These are phyloP conservation scores for Rhagophthalmus giganteus DNA, from an alignment of 2,888 invertebrate species.

Conservation along the genomic window DNA sequence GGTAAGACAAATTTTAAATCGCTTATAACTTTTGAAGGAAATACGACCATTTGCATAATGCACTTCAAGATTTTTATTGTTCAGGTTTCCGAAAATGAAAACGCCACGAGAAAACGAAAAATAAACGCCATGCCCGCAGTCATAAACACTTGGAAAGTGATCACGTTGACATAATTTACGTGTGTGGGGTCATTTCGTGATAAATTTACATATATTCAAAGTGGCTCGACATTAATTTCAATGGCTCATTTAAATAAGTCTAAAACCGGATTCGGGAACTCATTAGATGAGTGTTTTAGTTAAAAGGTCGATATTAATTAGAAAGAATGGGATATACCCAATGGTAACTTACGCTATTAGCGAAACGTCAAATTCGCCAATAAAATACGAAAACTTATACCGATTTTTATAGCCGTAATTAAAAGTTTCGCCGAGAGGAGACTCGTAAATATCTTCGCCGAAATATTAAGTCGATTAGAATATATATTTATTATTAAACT, in stretches of 20 bases:
- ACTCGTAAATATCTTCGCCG: no score
- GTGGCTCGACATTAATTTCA: conserved; percentile 42
- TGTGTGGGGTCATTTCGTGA: conserved; percentile 33
- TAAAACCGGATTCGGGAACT: conserved; percentile 43
- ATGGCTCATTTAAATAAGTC: conserved; percentile 43
- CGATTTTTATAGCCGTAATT: no score
- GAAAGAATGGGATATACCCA: conserved; percentile 37
- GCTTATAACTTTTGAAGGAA: neutral
- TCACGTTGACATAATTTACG: conserved; percentile 30
- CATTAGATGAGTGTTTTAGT: conserved; percentile 42
- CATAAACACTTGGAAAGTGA: conserved; percentile 8
- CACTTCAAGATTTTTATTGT: conserved; percentile 9
- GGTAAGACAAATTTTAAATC: conserved; percentile 46
- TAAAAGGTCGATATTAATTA: conserved; percentile 42
- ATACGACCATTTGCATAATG: conserved; percentile 7
- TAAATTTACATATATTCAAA: conserved; percentile 41
- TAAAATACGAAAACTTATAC: no score
- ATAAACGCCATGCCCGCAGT: conserved; percentile 1
- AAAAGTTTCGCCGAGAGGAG: no score
- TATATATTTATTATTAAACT: no score
- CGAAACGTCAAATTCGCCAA: no score
- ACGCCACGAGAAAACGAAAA: conserved; percentile 7
- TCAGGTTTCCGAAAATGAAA: conserved; percentile 9
- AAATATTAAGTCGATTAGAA: no score
- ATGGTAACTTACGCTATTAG: no score